Base-by-base conservation (phyloP, 2,113 vertebrate species). In the Bufo gargarizans region DNA sequence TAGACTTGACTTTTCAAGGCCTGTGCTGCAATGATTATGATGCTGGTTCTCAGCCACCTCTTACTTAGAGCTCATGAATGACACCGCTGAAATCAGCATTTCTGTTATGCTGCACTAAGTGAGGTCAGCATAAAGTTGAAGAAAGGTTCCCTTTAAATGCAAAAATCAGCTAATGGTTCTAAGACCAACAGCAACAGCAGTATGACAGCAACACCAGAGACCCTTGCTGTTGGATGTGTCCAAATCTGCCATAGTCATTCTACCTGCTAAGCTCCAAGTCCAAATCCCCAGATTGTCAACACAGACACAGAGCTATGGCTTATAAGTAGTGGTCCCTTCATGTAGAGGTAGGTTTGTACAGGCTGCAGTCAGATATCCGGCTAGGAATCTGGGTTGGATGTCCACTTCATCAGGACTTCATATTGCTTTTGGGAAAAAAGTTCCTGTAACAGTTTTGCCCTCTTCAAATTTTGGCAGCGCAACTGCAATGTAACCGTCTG, bases 401-500 rank as follows among this genome's bases (percentile, higher is more conserved):
- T 90, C 77, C 97, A 95, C 92, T 96, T 96, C 45, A 91, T 88
- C 82, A 98, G 1, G 0, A 97, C 59, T 1, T 98, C 95, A 0
- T 99, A 99, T 11, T 97, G 94, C 53, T 96, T 93, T 92, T 94
- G 95, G 5, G 93, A 97, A 92, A 99, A 91, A 33, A 99, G 96
- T 69, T 95, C 96, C 80, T 9, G 97, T 99, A 90, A 99, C 6
- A 6, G 92, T 98, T 92, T 98, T 99, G 93, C 98, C 99, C 92
- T 99, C 98, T 90, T 99, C 98, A 92, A 99, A 97, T 94, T 99
- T 99, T 80, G 98, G 98, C 84, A 99, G 92, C 90, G 99, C 97
- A 92, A 99, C 96, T 2, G 98, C 98, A 0, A 99, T 98, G 94
- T 99, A 99, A 89, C 98, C 98, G 80, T 99, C 97, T 0, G 98